Evolutionary conservation across 2,113 vertebrate genomes (phyloP).

Genomic region (Otocyon megalotis): DNA sequence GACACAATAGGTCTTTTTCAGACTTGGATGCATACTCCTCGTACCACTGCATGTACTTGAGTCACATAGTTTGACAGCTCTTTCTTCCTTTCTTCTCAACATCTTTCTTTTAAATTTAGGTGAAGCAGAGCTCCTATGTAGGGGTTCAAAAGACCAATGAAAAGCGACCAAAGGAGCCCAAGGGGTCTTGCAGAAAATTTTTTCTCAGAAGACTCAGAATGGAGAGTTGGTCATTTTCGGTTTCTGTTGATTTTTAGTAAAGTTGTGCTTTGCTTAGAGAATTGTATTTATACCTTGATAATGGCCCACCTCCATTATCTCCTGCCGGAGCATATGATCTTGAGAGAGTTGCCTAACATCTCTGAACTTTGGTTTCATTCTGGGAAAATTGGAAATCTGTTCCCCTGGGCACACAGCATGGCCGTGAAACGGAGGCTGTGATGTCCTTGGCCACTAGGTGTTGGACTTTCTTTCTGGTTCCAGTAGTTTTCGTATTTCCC

Average conservation of each 20-base stretch:
- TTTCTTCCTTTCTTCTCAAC: background rate
- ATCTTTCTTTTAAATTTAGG: background rate
- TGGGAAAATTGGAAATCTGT: background rate
- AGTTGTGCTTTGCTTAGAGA: background rate
- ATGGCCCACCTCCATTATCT: background rate
- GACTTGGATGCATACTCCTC: background rate
- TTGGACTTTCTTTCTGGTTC: background rate
- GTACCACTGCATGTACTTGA: background rate
- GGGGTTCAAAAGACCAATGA: background rate
- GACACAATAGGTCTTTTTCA: background rate
- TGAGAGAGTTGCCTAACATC: background rate
- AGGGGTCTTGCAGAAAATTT: background rate
- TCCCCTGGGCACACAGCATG: background rate
- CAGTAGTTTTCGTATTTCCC: background rate
- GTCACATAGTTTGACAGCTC: background rate
- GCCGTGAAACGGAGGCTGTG: background rate
- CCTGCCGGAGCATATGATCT: background rate
- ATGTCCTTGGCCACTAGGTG: too few species aligned
- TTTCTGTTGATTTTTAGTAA: background rate
- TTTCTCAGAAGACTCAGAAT: background rate
- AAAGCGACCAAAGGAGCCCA: background rate
- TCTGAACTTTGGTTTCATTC: conserved; percentile 28
- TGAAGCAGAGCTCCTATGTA: background rate
- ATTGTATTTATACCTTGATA: background rate
- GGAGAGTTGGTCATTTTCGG: background rate